Base-by-base conservation (phyloP, 2,797 vertebrate genomes). In the Caiman crocodilus region DNA sequence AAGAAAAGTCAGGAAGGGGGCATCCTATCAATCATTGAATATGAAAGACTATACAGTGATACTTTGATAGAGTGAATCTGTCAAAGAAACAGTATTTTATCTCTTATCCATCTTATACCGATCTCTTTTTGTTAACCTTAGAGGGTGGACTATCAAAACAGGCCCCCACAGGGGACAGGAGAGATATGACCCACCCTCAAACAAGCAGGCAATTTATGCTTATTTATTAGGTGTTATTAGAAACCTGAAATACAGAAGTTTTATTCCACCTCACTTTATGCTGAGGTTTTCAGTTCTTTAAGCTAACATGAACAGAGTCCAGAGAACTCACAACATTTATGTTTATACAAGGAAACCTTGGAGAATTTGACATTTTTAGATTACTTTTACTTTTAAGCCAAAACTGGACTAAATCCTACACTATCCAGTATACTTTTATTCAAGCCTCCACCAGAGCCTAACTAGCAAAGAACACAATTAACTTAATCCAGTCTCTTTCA, bases 121-220 rank as follows among this genome's bases (percentile, higher is more conserved):
- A 63, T 11, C 9, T 58, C 6, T 4, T n/a, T 82, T 67, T 76
- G 23, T 15, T 85, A 67, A 61, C 4, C 15, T 67, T 32, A 21
- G 18, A 21, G 17, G 28, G 65, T 67, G 18, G 18, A 67, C n/a
- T 67, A 17, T 32, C 65, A 13, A 17, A 67, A 67, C 28, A 67
- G 65, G 10, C 32, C 17, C 17, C 32, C 32, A 18, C 32, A 11
- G 17, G 16, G 30, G 17, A 18, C 35, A 55, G 21, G 4, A 21
- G n/a, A 67, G 28, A 74, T 26, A 63, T 0, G 0, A 30, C 71
- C 5, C 56, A 26, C 67, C 23, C 75, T 87, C 30, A 76, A 61
- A 63, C 0, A 1, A 25, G 56, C 6, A 85, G 1, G 5, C 6
- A 82, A 26, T 20, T 20, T 25, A n/a, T 0, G 7, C 18, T 18